phyloP scores from a whole-genome alignment of 2,797 vertebrate species.

The Paratrypauchen microcephalus region DNA sequence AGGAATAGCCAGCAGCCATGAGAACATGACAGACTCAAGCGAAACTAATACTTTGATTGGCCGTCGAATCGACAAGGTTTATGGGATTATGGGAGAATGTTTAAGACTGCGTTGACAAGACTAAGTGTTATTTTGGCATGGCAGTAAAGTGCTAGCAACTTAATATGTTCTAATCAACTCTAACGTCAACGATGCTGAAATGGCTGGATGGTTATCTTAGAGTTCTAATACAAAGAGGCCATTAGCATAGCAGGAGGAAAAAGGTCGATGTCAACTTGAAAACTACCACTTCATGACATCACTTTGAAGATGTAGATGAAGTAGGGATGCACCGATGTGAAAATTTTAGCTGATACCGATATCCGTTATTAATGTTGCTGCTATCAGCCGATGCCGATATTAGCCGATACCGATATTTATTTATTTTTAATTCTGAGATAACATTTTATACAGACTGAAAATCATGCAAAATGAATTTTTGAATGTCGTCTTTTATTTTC shows the following conservation, averaged over 20 bases:
- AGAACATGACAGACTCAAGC: not conserved
- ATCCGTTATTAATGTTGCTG: no score
- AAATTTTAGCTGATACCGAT: no score
- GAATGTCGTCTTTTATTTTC: no score
- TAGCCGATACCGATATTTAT: no score
- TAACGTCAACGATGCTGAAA: not conserved
- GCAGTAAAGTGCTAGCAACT: not conserved
- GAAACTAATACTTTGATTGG: constrained; percentile 12
- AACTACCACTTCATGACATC: no score
- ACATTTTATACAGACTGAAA: no score
- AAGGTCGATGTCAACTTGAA: no score
- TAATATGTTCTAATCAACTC: not conserved
- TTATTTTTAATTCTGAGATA: no score
- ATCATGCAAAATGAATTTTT: no score
- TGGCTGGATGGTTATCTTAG: not conserved
- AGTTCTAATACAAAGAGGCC: not conserved
- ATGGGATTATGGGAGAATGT: constrained; percentile 10
- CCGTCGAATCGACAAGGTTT: not conserved
- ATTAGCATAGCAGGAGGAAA: not conserved
- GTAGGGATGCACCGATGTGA: no score
- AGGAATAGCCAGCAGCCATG: constrained; percentile 3
- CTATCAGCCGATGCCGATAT: no score
- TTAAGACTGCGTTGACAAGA: constrained; percentile 11
- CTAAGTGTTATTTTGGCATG: constrained; percentile 1
- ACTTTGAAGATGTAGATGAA: no score